Conservation (phyloP, 2,113 vertebrate genomes). For the Oreotragus oreotragus region DNA sequence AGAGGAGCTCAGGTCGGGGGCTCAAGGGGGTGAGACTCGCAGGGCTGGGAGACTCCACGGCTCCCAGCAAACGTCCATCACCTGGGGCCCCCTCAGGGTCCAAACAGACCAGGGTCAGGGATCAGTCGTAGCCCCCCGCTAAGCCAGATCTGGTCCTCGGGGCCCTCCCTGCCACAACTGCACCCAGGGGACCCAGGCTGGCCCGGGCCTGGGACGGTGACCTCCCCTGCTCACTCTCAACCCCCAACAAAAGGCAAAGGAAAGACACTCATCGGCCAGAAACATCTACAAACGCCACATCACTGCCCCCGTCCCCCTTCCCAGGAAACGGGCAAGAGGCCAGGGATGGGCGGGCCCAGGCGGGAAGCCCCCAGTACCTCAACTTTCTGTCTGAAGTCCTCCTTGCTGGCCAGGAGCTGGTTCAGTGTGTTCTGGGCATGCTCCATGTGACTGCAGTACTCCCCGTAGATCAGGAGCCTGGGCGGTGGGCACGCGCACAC, state of each 20-base stretch:
- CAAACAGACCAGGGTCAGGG: neutral
- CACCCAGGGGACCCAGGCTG: neutral
- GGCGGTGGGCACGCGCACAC: fast-evolving
- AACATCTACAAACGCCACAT: neutral
- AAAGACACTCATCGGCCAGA: neutral
- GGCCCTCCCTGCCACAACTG: neutral
- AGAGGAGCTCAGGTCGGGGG: neutral
- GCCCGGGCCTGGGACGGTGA: neutral
- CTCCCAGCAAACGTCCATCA: neutral
- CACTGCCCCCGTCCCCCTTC: fast-evolving
- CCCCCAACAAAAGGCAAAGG: neutral
- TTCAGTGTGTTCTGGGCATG: slow-evolving; percentile 94
- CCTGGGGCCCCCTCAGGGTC: neutral
- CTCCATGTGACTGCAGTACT: slow-evolving; percentile 98
- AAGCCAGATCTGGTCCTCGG: neutral
- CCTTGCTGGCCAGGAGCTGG: slow-evolving; percentile 89
- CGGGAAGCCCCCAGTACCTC: slow-evolving; percentile 82
- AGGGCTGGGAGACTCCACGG: neutral
- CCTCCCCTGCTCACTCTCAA: neutral
- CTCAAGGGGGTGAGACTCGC: neutral
- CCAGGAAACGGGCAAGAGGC: fast-evolving
- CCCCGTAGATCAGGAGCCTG: slow-evolving; percentile 96
- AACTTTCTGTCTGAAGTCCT: slow-evolving; percentile 93
- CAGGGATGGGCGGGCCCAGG: fast-evolving
- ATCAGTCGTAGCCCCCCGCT: fast-evolving